Percentiles rank a stretch among this genome's conserved stretches.
These are phyloP conservation scores for Goniozus legneri DNA, from an alignment of 1,140 invertebrate genomes.

Conservation along the genomic window DNA sequence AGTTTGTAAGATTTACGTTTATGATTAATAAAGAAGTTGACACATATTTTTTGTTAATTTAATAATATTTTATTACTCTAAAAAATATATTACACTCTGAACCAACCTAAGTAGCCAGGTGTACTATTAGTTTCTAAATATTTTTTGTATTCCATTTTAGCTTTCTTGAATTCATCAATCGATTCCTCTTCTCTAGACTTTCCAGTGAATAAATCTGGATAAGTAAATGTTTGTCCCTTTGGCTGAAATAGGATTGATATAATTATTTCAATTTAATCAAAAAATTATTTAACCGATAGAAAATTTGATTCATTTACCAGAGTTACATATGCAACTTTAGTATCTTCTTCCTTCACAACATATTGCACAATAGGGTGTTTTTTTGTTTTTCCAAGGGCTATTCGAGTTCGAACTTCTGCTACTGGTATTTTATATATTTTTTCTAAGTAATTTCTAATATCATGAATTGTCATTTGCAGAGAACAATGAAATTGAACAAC, in stretches of 20 bases:
- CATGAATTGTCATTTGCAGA: slow-evolving; percentile 77
- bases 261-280: not conserved
- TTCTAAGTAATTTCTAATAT: slow-evolving; percentile 89
- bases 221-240: slow-evolving; percentile 55
- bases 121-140: slow-evolving; percentile 54
- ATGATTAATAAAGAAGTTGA: slow-evolving; percentile 1
- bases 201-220: slow-evolving; percentile 56
- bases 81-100: slow-evolving; percentile 18
- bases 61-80: not conserved
- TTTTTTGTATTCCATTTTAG: slow-evolving; percentile 49
- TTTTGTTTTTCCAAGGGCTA: slow-evolving; percentile 62
- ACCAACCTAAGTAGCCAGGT: slow-evolving; percentile 62
- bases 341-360: slow-evolving; percentile 79
- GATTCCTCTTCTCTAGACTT: slow-evolving; percentile 21
- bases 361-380: slow-evolving; percentile 57
- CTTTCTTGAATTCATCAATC: slow-evolving; percentile 43
- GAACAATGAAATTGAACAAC: slow-evolving; percentile 81
- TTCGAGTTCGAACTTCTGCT: slow-evolving; percentile 68
- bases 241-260: slow-evolving; percentile 44
- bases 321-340: slow-evolving; percentile 75
- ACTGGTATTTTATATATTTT: slow-evolving; percentile 89
- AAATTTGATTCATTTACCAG: slow-evolving; percentile 61
- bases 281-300: slow-evolving; percentile 3
- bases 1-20: too few species aligned
- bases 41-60: slow-evolving; percentile 7